Evolutionary conservation across 2,113 vertebrate genomes (phyloP).

Genomic region (Platichthys flesus): DNA sequence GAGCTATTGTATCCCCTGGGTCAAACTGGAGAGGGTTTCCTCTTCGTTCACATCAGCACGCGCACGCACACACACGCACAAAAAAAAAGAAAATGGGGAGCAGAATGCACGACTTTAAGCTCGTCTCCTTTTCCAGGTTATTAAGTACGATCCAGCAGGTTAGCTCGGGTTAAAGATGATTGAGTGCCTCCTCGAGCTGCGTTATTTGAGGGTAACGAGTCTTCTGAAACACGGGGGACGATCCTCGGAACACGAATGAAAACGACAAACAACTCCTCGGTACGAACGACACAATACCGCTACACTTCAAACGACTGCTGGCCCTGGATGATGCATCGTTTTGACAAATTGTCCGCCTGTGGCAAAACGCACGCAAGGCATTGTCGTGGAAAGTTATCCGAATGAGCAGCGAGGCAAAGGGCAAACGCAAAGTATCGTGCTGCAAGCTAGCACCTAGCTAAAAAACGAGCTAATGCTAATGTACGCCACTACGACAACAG

Average conservation of each 20-base stretch:
- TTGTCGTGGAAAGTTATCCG: constrained; percentile 23
- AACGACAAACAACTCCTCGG: constrained; percentile 23
- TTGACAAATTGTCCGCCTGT: constrained; percentile 44
- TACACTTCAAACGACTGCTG: not conserved
- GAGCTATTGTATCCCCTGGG: constrained; percentile 29
- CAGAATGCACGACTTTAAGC: constrained; percentile 29
- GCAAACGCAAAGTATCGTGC: constrained; percentile 2
- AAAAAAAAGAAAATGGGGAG: constrained; percentile 4
- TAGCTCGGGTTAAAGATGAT: constrained; percentile 21
- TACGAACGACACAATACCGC: not conserved
- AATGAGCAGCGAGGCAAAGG: not conserved
- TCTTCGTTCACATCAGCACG: constrained; percentile 51
- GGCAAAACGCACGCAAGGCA: constrained; percentile 39
- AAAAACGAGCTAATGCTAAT: constrained; percentile 48
- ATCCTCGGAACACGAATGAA: constrained; percentile 42
- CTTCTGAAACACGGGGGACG: constrained; percentile 1
- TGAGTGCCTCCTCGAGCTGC: constrained; percentile 49
- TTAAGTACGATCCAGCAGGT: constrained; percentile 65
- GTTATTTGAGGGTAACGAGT: constrained; percentile 28
- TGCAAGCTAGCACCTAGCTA: constrained; percentile 56
- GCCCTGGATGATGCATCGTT: not conserved
- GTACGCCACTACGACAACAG: constrained; percentile 22
- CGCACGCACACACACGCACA: not conserved
- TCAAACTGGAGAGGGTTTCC: constrained; percentile 33
- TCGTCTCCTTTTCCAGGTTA: constrained; percentile 36